Evolutionary conservation across 2,888 invertebrate genomes (phyloP), one percentile per base, ranked within the genome.

Genomic region (Onthophagus sagittarius): DNA sequence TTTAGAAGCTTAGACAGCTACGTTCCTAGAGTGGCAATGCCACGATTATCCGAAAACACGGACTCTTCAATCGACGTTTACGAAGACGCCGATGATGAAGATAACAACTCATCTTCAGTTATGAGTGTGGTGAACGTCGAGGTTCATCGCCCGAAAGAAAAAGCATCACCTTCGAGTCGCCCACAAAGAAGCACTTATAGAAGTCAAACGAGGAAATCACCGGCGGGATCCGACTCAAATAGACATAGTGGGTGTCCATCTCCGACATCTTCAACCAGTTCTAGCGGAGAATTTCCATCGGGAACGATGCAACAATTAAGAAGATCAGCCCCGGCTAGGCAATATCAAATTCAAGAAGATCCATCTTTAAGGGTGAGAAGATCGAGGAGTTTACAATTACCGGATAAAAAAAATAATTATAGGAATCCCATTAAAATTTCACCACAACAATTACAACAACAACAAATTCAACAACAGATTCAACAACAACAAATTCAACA

Each of bases 1-100:
- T 91, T 91, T 80, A 84, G 91, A 67, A 91, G 91, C 79, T 86
- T 91, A 75, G 91, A 91, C 76, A 88, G 89, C 77, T 86, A 87
- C 81, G 82, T 85, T n/a, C 84, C 83, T 72, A 79, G 85, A 62
- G 81, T 83, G 0, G 81, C 82, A 5, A 86, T 86, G 86, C 86
- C 86, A 0, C 82, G 86, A 62, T 79, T 88, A 4, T 86, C 87
- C 0, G 89, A 90, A 79, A 87, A 87, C 73, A 86, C 86, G 0
- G 88, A 88, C 72, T 88, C 87, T 6, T 85, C 85, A 0, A 77
- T 85, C 3, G 86, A 86, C 74, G 84, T 85, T 14, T 86, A 86
- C 78, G 86, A 86, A 77, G 86, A 86, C 74, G 87, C 86, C 15
- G 86, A 87, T 75, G 87, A 86, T 77, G 86, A 87, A 77, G 86